Evolutionary conservation across 2,113 vertebrate genomes (phyloP).

Genomic region (Azemiops feae): DNA sequence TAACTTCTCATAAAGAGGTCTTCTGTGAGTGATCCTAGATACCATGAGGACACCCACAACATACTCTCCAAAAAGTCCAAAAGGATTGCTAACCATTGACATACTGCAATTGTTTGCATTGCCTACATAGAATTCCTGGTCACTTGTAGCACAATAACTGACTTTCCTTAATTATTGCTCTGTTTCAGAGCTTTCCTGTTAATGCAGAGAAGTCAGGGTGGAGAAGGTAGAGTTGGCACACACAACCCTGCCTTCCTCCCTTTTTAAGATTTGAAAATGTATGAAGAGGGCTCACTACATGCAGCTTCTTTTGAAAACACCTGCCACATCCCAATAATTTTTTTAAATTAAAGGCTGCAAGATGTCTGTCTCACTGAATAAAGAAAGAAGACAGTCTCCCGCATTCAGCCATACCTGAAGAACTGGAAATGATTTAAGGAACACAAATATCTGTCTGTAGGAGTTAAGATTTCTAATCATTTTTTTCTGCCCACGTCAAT

Average conservation of each 20-base stretch:
- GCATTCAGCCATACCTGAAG: not conserved
- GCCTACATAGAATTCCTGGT: not conserved
- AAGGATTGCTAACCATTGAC: not conserved
- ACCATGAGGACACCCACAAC: not conserved
- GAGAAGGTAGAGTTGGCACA: not conserved
- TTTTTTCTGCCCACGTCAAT: not conserved
- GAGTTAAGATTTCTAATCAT: not conserved
- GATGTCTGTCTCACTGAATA: not conserved
- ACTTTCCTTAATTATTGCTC: not conserved
- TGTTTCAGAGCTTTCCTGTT: not conserved
- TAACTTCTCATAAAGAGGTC: not conserved
- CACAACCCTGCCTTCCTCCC: not conserved
- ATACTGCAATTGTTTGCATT: not conserved
- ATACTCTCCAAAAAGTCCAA: not conserved
- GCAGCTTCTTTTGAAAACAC: not conserved
- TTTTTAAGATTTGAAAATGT: not conserved
- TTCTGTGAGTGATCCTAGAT: not conserved
- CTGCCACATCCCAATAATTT: not conserved
- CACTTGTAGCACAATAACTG: not conserved
- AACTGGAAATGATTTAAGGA: not conserved
- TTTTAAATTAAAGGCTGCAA: slow-evolving; percentile 11
- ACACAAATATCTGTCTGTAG: not conserved
- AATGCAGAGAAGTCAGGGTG: not conserved
- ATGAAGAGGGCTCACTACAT: not conserved
- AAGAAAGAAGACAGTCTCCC: slow-evolving; percentile 2